phyloP scores from a whole-genome alignment of 2,113 vertebrate species.

The Seriola dumerili region DNA sequence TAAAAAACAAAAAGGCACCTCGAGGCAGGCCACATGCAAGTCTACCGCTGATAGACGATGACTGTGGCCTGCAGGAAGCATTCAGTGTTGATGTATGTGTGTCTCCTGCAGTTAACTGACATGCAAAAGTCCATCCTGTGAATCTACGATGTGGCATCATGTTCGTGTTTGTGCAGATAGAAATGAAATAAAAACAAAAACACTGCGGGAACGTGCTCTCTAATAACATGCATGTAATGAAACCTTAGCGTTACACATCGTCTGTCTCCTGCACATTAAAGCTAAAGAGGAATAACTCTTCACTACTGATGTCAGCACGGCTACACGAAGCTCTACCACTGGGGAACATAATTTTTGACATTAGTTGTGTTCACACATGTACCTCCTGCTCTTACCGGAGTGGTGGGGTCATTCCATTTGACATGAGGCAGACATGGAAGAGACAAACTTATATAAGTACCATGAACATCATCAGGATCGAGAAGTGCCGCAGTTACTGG shows the following conservation, averaged over 20 bases:
- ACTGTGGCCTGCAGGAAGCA: constrained; percentile 35
- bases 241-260: neutral
- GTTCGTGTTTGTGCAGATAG: constrained; percentile 3
- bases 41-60: constrained; percentile 59
- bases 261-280: neutral
- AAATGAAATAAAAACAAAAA: constrained; percentile 1
- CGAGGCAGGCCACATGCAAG: constrained; percentile 83
- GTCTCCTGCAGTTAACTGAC: constrained; percentile 60
- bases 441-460: constrained; percentile 98
- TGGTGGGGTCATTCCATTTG: constrained; percentile 93
- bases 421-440: constrained; percentile 97
- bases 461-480: constrained; percentile 70
- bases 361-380: constrained; percentile 78
- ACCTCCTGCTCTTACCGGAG: constrained; percentile 99
- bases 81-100: neutral
- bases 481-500: constrained; percentile 40
- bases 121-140: constrained; percentile 78
- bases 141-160: constrained; percentile 29
- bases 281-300: constrained; percentile 16
- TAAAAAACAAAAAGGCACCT: constrained; percentile 76
- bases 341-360: constrained; percentile 43
- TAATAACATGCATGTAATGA: constrained; percentile 52
- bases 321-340: constrained; percentile 54
- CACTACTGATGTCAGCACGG: constrained; percentile 46
- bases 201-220: constrained; percentile 17